phyloP scores from a whole-genome alignment of 2,888 invertebrate genomes.

The Acanthoscelides obtectus region DNA sequence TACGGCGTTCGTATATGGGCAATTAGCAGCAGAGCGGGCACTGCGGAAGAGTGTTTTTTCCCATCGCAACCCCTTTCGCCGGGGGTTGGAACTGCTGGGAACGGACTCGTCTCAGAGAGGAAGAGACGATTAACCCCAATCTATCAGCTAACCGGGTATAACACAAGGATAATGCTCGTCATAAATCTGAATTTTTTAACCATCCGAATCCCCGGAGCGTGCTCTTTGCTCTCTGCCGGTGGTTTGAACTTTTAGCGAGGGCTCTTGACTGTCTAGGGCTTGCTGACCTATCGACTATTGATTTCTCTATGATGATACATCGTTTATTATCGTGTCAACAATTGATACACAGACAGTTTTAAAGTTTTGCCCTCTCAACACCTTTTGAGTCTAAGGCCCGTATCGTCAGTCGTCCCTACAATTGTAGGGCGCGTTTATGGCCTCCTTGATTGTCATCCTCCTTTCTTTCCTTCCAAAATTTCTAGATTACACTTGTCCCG shows the following conservation, averaged over 20 bases:
- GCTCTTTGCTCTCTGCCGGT: not conserved
- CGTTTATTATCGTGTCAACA: no score
- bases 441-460: no score
- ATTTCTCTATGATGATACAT: not conserved
- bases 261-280: not conserved
- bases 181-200: conserved; percentile 27
- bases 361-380: no score
- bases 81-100: not conserved
- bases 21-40: not conserved
- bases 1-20: not conserved
- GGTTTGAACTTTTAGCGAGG: not conserved
- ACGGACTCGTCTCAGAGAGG: conserved; percentile 19
- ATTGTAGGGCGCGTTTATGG: no score
- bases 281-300: not conserved
- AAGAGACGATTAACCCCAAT: conserved; percentile 32
- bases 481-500: no score
- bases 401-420: no score
- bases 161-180: conserved; percentile 26
- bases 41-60: not conserved
- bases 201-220: conserved; percentile 1
- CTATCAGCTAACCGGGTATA: conserved; percentile 32
- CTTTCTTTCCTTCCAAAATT: no score
- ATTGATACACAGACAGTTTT: no score
- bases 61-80: conserved; percentile 9
- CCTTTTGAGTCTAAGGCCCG: no score